A percentile compares a stretch with the other conserved stretches of the same genome.
phyloP scores from a whole-genome alignment of 2,888 invertebrate species.

The Vanessa cardui region DNA sequence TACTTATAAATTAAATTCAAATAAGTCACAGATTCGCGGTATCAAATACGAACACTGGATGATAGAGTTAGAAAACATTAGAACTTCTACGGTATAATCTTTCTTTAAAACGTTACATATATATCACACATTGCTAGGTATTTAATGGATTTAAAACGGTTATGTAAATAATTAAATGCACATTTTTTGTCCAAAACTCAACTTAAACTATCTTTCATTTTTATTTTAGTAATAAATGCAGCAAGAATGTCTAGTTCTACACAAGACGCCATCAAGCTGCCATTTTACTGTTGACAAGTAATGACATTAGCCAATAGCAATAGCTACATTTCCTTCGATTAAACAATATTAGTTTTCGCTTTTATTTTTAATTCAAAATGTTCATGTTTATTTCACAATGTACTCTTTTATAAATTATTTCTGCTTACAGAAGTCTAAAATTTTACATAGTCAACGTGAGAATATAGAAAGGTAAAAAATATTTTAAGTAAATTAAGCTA shows the following conservation, averaged over 20 bases:
- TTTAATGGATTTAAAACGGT: conserved; percentile 11
- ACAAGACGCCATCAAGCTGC: conserved; percentile 61
- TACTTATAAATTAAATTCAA: conserved; percentile 38
- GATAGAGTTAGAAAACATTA: conserved; percentile 73
- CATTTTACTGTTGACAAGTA: conserved; percentile 42
- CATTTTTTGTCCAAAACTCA: conserved; percentile 33
- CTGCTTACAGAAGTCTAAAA: too few relatives aligned
- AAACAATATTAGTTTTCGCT: not conserved
- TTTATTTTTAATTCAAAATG: too few relatives aligned
- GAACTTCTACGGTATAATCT: conserved; percentile 54
- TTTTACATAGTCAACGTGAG: too few relatives aligned
- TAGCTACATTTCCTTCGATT: conserved; percentile 15
- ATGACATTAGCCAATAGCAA: conserved; percentile 13
- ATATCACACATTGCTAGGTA: conserved; percentile 1
- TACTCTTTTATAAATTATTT: too few relatives aligned
- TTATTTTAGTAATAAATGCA: conserved; percentile 39
- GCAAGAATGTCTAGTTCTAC: conserved; percentile 64
- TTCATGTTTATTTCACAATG: too few relatives aligned
- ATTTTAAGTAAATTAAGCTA: too few relatives aligned
- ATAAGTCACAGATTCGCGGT: conserved; percentile 60
- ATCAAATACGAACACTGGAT: conserved; percentile 27
- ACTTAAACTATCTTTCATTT: conserved; percentile 4
- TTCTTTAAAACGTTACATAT: conserved; percentile 15
- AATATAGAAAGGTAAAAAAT: too few relatives aligned
- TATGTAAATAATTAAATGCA: conserved; percentile 20